Conservation (phyloP, 2,113 vertebrate genomes). For the Heterotis niloticus region DNA sequence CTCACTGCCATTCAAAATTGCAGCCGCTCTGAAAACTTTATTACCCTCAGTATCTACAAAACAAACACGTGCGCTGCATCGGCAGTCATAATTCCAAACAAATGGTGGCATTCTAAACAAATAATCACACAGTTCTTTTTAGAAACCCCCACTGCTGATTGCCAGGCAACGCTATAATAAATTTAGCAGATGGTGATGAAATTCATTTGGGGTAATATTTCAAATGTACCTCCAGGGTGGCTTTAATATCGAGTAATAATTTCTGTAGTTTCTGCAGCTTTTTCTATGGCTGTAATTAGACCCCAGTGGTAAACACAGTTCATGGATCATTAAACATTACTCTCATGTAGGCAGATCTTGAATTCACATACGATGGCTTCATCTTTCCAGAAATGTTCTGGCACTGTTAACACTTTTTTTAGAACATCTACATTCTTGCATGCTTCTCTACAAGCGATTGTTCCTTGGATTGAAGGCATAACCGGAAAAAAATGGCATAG, state of each 20-base stretch:
- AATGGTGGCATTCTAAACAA: not conserved
- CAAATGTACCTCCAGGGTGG: not conserved
- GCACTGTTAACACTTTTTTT: too few relatives aligned
- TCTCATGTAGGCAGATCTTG: not conserved
- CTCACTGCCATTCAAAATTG: constrained; percentile 18
- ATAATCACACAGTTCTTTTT: not conserved
- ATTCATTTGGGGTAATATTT: constrained; percentile 15
- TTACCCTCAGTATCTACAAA: not conserved
- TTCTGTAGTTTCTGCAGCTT: not conserved
- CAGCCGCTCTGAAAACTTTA: constrained; percentile 21
- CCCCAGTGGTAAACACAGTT: constrained; percentile 10
- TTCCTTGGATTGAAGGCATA: not conserved
- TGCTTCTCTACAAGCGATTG: not conserved
- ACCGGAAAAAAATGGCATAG: too few relatives aligned
- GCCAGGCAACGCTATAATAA: not conserved
- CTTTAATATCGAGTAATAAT: not conserved
- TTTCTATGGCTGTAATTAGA: constrained; percentile 18
- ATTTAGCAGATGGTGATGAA: constrained; percentile 1
- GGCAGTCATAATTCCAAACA: not conserved
- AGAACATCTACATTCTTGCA: not conserved
- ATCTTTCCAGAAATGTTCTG: not conserved
- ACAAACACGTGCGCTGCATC: not conserved
- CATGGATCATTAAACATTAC: constrained; percentile 7
- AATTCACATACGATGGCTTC: not conserved
- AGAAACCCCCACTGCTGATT: not conserved